Percentiles rank a stretch among this genome's conserved stretches.
Conservation (phyloP, 2,888 invertebrate genomes). For the Athetis lepigone region DNA sequence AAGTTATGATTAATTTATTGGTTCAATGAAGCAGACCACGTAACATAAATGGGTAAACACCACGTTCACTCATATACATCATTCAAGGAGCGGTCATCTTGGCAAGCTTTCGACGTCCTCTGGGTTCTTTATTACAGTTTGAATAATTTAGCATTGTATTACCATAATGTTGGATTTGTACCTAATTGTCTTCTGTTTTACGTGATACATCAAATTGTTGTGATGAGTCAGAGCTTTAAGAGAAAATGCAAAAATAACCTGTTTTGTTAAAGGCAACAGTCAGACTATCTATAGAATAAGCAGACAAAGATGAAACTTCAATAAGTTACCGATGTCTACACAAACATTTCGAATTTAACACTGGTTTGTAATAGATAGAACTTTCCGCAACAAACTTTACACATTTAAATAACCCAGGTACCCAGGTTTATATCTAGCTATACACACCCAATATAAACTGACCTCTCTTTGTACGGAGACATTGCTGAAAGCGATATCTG, state of each 20-base stretch:
- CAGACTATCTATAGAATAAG: not conserved
- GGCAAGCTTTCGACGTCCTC: constrained; percentile 30
- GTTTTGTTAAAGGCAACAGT: not conserved
- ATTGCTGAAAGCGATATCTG: not conserved
- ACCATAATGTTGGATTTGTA: constrained; percentile 3
- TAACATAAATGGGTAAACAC: constrained; percentile 46
- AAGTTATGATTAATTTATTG: constrained; percentile 74
- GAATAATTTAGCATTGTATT: constrained; percentile 31
- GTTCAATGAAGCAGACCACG: constrained; percentile 58
- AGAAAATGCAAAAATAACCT: not conserved
- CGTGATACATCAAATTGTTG: too few relatives aligned
- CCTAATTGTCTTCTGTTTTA: not conserved
- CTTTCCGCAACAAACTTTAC: not conserved
- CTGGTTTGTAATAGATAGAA: not conserved
- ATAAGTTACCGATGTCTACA: not conserved
- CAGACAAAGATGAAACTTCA: not conserved
- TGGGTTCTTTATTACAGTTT: constrained; percentile 22
- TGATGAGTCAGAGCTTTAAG: not conserved
- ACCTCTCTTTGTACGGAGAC: not conserved
- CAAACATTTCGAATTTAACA: not conserved
- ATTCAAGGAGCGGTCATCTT: constrained; percentile 37
- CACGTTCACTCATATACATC: constrained; percentile 29
- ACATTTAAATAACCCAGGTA: constrained; percentile 3
- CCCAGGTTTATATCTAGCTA: not conserved
- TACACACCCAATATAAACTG: not conserved